Evolutionary conservation across 2,797 vertebrate genomes (phyloP).

Genomic region (Amblyraja radiata): DNA sequence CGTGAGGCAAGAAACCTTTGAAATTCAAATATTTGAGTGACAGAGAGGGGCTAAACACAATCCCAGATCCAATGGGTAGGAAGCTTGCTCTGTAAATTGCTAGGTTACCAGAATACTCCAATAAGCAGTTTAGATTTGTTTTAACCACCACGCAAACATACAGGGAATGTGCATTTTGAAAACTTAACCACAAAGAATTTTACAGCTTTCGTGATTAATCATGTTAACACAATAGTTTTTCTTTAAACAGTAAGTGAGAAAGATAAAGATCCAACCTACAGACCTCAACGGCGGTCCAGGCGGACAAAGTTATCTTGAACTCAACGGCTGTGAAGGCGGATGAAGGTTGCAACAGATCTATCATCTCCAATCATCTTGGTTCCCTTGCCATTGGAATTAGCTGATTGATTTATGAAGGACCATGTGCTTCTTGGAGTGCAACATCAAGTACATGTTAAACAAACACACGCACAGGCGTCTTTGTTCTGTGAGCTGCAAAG

Average conservation of each 20-base stretch:
- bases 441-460: too few relatives aligned
- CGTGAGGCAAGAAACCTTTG: background rate
- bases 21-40: background rate
- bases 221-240: background rate
- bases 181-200: background rate
- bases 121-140: background rate
- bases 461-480: too few relatives aligned
- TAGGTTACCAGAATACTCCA: background rate
- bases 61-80: background rate
- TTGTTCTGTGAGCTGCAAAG: too few relatives aligned
- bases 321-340: too few relatives aligned
- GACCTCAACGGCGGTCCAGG: too few relatives aligned
- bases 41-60: background rate
- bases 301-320: too few relatives aligned
- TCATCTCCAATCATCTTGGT: too few relatives aligned
- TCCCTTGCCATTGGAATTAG: too few relatives aligned
- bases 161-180: background rate
- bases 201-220: background rate
- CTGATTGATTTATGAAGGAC: too few relatives aligned
- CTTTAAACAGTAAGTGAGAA: background rate
- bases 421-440: too few relatives aligned
- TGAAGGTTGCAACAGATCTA: too few relatives aligned
- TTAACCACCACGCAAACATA: background rate
- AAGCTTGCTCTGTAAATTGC: background rate
- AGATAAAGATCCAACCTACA: background rate